Percentiles rank a stretch among this genome's conserved stretches.
phyloP scores from a whole-genome alignment of 2,888 invertebrate species.

The Drosophila parthenogenetica region DNA sequence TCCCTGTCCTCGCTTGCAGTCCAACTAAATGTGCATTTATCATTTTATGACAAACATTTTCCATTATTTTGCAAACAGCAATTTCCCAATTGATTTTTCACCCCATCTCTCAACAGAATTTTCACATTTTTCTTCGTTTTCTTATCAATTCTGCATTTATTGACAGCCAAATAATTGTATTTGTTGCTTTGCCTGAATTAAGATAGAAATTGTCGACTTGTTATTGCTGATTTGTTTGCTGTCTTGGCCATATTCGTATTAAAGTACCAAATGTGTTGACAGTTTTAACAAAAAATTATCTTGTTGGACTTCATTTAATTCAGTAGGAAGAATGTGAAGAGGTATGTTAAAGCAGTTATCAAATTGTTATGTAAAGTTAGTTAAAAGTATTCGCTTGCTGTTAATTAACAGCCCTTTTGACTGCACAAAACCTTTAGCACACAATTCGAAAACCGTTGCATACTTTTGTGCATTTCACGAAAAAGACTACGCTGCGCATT shows the following conservation, averaged over 20 bases:
- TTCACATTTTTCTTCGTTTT: constrained; percentile 19
- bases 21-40: constrained; percentile 44
- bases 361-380: too few relatives aligned
- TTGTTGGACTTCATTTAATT: too few relatives aligned
- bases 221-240: constrained; percentile 15
- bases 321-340: too few relatives aligned
- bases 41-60: constrained; percentile 32
- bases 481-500: neutral
- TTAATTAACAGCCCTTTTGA: neutral
- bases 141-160: constrained; percentile 71
- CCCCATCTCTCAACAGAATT: neutral
- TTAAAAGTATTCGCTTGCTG: too few relatives aligned
- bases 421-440: neutral
- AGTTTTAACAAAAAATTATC: constrained; percentile 18
- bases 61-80: constrained; percentile 35
- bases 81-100: constrained; percentile 63
- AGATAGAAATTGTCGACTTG: constrained; percentile 5
- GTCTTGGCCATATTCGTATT: constrained; percentile 12
- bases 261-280: constrained; percentile 41
- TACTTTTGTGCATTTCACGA: constrained; percentile 1
- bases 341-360: too few relatives aligned
- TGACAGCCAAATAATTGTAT: constrained; percentile 53
- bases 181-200: constrained; percentile 8
- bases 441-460: neutral
- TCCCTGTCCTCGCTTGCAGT: constrained; percentile 3